Evolutionary conservation across 1,140 invertebrate species (phyloP), one percentile per base, ranked within the genome.

Genomic region (Pseudomyrmex gracilis): DNA sequence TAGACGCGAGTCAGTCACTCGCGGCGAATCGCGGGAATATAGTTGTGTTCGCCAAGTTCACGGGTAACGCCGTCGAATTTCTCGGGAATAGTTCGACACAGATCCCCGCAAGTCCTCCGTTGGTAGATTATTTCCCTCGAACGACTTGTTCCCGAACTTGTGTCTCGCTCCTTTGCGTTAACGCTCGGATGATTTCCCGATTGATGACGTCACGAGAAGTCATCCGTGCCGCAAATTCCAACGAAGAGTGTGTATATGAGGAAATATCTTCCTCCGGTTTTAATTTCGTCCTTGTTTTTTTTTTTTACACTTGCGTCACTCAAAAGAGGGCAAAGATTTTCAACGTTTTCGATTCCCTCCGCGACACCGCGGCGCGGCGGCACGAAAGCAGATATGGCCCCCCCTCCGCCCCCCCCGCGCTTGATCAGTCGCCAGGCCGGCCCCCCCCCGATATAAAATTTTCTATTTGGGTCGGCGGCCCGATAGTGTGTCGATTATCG

Each of bases 381-480:
- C 1, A 43, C 66, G 45, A 24, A 84, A 84, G 74, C 70, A 51
- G 73, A 68, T 53, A 57, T 45, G 60, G 49, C 20, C n/a, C n/a
- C n/a, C n/a, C n/a, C n/a, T n/a, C n/a, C n/a, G n/a, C n/a, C n/a
- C n/a, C n/a, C n/a, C n/a, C 34, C 47, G 63, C 80, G 66, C 84
- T 83, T 73, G 78, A 86, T 86, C 86, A 71, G 85, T 53, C 83
- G 58, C 45, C 61, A 77, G 51, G 17, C 13, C 49, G 61, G 47
- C 1, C n/a, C n/a, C n/a, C n/a, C n/a, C n/a, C 73, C 60, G 67
- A 84, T 77, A 49, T 77, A 77, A 53, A 24, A 73, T 83, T 84
- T 84, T 77, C 74, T 61, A 82, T 85, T 73, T 63, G 43, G n/a
- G 24, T 73, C 47, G 51, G 55, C 53, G 47, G 60, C 9, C 45